Evolutionary conservation across 2,797 vertebrate genomes (phyloP), one percentile per base, ranked within the genome.

Genomic region (Sardinella longiceps): DNA sequence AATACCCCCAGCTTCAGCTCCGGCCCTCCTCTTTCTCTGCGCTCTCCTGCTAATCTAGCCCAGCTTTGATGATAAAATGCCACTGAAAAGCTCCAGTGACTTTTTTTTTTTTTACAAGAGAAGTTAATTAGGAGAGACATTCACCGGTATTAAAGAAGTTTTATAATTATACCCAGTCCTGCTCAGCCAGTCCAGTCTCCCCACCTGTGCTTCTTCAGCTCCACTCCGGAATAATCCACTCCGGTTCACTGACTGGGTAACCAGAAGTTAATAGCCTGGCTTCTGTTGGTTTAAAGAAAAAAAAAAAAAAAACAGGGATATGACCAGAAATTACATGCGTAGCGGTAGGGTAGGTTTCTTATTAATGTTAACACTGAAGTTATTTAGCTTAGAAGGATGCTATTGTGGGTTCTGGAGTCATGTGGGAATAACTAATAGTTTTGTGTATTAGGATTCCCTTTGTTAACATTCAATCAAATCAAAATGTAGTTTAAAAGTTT

Each of bases 41-140:
- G 37, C 30, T 37, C 70, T 77, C 18, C 37, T n/a, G 18, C 33
- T 77, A 77, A 77, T 77, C 33, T 77, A 43, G 7, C 70, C 37
- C 37, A 39, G 70, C 33, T 77, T 77, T 77, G 70, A 77, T 77
- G 70, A 77, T 77, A 43, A 77, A 39, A 77, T 39, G 66, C 66
- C 66, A 74, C 66, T 20, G 33, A 74, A 74, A 39, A 74, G 30
- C 66, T 74, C 14, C 4, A 74, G 66, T 74, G 66, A 74, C 30
- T 74, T 74, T 39, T 20, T 74, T 74, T 39, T 20, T 28, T 12
- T 53, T n/a, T 60, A 60, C 1, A 74, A 37, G 37, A 77, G 70
- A 43, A 77, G 70, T 43, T 77, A 77, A 77, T 77, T 77, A 77
- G 56, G 56, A 43, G 37, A 77, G 33, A 77, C 70, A 43, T 77